These are phyloP conservation scores for Pemphigus obesinymphae DNA, from an alignment of 1,140 invertebrate species.

Conservation along the genomic window DNA sequence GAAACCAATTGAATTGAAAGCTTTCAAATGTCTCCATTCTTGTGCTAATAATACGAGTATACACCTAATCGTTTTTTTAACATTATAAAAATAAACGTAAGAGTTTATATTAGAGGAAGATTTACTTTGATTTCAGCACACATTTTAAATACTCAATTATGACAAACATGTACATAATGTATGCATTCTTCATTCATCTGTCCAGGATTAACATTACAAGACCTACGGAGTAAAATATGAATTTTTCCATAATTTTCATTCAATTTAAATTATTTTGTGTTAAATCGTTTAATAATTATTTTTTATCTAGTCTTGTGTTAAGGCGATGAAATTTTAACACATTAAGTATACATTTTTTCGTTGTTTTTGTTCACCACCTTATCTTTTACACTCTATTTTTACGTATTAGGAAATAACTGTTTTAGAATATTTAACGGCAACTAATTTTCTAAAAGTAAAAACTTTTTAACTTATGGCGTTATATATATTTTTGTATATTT, in stretches of 20 bases:
- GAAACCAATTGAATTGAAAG: constrained; percentile 10
- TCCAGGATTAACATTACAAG: neutral
- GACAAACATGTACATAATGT: neutral
- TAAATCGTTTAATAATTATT: neutral
- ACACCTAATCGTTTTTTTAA: neutral
- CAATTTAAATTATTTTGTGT: neutral
- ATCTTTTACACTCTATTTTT: too few relatives aligned
- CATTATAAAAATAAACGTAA: neutral
- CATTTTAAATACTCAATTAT: neutral
- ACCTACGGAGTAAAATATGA: too few relatives aligned
- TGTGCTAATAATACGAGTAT: neutral
- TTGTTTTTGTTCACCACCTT: too few relatives aligned
- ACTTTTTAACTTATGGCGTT: too few relatives aligned
- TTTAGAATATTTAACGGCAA: too few relatives aligned
- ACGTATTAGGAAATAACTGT: too few relatives aligned
- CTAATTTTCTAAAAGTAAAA: too few relatives aligned
- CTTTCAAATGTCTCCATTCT: neutral
- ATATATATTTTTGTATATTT: too few relatives aligned
- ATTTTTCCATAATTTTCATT: neutral
- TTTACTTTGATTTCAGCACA: neutral
- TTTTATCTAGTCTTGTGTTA: too few relatives aligned
- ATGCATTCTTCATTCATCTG: neutral
- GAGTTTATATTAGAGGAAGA: too few relatives aligned
- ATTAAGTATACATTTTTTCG: too few relatives aligned
- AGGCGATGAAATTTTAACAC: too few relatives aligned